Evolutionary conservation across 2,797 vertebrate species (phyloP), one percentile per base, ranked within the genome.

Genomic region (Ambastaia sidthimunki): DNA sequence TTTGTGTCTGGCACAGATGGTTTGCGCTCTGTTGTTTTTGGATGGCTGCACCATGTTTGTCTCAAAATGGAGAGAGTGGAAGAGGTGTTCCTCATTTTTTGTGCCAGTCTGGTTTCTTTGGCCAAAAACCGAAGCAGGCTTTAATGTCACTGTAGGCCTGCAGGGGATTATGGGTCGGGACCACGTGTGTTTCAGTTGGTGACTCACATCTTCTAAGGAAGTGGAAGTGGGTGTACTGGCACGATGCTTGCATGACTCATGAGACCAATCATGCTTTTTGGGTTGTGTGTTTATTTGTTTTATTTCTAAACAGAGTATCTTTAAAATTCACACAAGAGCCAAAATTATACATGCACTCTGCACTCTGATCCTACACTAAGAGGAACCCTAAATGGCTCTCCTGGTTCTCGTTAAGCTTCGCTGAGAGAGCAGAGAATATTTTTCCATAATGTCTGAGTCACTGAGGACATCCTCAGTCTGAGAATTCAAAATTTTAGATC

Each of bases 141-240:
- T 89, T 87, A 85, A 89, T 78, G 77, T 84, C 83, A 74, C 82
- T 84, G 81, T 72, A 37, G 82, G 0, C 74, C 18, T 79, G 71
- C 81, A 76, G 85, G 75, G 86, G 86, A 88, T 85, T 82, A 71
- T 66, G 55, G 48, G 75, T 60, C 78, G 87, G 85, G 83, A 84
- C 76, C 6, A 47, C 79, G 77, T 71, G 59, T 73, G 74, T 60
- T 84, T 80, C 76, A 44, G 70, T 83, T 72, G 37, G 85, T 93
- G 91, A 93, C 88, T 93, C 92, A 91, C 71, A 81, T 78, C 72
- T 87, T 90, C 69, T 31, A 81, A 68, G 83, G 80, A 87, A 74
- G 65, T 18, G 75, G 77, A 62, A 65, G 77, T 44, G 80, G 72
- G 63, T 65, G 66, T 41, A 47, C 50, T 80, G 85, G 85, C 54